A percentile compares a stretch with the other conserved stretches of the same genome.
These are phyloP conservation scores for Anabacerthia variegaticeps DNA, from an alignment of 2,797 vertebrate species.

Conservation along the genomic window DNA sequence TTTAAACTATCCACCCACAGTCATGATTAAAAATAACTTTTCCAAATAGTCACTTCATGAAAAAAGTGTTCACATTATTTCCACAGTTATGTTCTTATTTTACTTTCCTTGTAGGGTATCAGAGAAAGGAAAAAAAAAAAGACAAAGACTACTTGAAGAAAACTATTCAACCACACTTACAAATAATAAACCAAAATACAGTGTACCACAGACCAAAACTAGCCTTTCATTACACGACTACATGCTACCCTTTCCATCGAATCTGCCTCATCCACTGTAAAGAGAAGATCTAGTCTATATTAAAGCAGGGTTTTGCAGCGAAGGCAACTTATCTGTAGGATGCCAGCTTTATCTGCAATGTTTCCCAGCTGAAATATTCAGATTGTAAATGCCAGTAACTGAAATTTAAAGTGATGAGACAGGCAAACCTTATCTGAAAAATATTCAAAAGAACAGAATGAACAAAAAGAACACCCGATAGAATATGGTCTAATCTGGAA, in stretches of 20 bases:
- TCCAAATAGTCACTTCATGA: not conserved
- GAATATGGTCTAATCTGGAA: not conserved
- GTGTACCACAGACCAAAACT: not conserved
- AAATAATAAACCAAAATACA: not conserved
- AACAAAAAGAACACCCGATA: slow-evolving; percentile 4
- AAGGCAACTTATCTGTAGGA: not conserved
- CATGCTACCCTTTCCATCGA: not conserved
- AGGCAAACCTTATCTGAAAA: slow-evolving; percentile 4
- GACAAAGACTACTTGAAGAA: not conserved
- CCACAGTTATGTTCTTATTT: not conserved
- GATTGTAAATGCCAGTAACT: not conserved
- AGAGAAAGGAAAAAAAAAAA: not conserved
- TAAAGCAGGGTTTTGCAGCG: not conserved
- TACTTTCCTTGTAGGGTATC: not conserved
- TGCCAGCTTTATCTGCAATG: not conserved
- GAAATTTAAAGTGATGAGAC: not conserved
- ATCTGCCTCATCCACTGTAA: not conserved
- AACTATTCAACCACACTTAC: not conserved
- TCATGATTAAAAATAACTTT: not conserved
- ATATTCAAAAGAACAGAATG: slow-evolving; percentile 14
- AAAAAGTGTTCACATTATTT: not conserved
- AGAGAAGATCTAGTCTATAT: not conserved
- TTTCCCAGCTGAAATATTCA: slow-evolving; percentile 19
- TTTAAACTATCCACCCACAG: not conserved
- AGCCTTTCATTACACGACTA: not conserved